These are phyloP conservation scores for Phymatocera aterrima DNA, from an alignment of 2,888 invertebrate species.

Conservation along the genomic window DNA sequence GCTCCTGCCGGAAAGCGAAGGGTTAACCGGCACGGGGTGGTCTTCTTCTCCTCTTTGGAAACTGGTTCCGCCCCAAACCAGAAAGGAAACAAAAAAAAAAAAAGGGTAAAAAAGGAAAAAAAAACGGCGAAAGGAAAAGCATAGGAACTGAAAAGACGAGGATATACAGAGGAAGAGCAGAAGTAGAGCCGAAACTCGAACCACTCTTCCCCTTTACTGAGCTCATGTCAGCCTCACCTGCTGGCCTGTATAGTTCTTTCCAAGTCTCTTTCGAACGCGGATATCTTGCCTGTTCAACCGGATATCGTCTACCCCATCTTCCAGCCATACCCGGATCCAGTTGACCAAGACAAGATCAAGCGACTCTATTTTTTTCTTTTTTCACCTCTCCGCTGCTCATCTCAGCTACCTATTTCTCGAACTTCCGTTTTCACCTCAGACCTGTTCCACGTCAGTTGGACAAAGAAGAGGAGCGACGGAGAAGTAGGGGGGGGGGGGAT, in stretches of 20 bases:
- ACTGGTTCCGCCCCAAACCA: too few relatives aligned
- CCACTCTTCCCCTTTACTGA: background rate
- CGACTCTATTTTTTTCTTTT: background rate
- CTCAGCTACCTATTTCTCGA: background rate
- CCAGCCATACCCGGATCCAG: background rate
- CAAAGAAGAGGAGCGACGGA: too few relatives aligned
- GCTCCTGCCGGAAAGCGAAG: too few relatives aligned
- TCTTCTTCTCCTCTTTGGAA: too few relatives aligned
- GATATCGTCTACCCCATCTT: background rate
- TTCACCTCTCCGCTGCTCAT: background rate
- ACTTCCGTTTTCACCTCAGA: background rate
- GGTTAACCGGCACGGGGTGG: too few relatives aligned
- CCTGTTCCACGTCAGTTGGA: too few relatives aligned
- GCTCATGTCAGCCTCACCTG: background rate
- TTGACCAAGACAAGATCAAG: slow-evolving; percentile 1
- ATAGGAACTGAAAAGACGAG: too few relatives aligned
- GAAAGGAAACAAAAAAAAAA: too few relatives aligned
- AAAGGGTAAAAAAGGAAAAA: background rate
- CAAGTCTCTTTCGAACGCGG: background rate
- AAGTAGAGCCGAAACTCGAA: background rate
- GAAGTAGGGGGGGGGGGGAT: too few relatives aligned
- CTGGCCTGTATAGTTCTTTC: too few relatives aligned
- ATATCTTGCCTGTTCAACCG: slow-evolving; percentile 3
- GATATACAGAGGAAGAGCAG: too few relatives aligned
- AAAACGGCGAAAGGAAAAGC: background rate